phyloP scores from a whole-genome alignment of 2,888 invertebrate species.

The Heliconius sara region DNA sequence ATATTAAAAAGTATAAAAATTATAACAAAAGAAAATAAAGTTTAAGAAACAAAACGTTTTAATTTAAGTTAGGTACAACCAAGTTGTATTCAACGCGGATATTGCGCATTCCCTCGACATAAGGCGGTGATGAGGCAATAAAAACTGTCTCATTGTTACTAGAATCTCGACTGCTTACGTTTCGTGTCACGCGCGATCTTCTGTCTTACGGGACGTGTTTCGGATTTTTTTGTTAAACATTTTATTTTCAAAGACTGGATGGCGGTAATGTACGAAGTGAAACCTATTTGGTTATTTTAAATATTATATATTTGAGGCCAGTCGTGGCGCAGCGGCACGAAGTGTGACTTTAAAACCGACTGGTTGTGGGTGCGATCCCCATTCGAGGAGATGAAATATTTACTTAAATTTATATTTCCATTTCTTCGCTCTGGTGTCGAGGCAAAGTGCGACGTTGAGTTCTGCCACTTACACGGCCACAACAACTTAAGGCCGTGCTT shows the following conservation, averaged over 20 bases:
- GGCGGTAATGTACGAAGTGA: background rate
- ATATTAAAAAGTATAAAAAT: background rate
- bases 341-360: too few relatives aligned
- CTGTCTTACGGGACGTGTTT: slow-evolving; percentile 49
- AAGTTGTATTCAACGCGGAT: slow-evolving; percentile 28
- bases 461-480: too few relatives aligned
- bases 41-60: slow-evolving; percentile 20
- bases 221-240: slow-evolving; percentile 42
- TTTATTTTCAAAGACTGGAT: slow-evolving; percentile 31
- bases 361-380: too few relatives aligned
- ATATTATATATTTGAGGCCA: too few relatives aligned
- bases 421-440: too few relatives aligned
- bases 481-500: too few relatives aligned
- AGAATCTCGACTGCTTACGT: slow-evolving; percentile 42
- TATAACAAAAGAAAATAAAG: background rate
- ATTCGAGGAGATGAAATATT: too few relatives aligned
- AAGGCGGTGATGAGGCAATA: slow-evolving; percentile 48
- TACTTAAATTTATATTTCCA: too few relatives aligned
- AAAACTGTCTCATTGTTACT: slow-evolving; percentile 47
- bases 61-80: slow-evolving; percentile 8
- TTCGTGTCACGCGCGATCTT: slow-evolving; percentile 46
- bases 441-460: too few relatives aligned
- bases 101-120: slow-evolving; percentile 43
- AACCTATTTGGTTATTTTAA: too few relatives aligned
- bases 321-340: too few relatives aligned